Base-by-base conservation (phyloP, 2,888 invertebrate genomes). In the Catotricha subobsoleta region DNA sequence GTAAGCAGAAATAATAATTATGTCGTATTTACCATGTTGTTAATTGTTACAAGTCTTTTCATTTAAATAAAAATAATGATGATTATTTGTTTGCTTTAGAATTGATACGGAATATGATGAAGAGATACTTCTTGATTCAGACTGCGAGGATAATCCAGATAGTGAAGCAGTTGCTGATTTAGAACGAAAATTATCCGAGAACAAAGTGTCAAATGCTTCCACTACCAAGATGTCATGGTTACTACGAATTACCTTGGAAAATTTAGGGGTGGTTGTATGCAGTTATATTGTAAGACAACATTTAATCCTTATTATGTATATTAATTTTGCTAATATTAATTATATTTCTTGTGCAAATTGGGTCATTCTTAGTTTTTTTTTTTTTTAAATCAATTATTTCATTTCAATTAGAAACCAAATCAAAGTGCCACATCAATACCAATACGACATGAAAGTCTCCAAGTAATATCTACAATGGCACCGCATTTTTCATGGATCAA, bases 401-500 rank as follows among this genome's bases (percentile, higher is more conserved):
- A 3, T 43, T 30, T 37, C 7, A 16, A 61, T 15, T 57, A 67
- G 63, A 60, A 57, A 44, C 60, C 60, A 44, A 53, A 58, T 41
- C 56, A 59, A 2, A 60, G 68, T n/a, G 62, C 67, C 0, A 69
- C 76, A 13, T 78, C 84, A 15, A 71, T 87, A 36, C 71, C 81
- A 44, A 71, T 87, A 36, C 71, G 81, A 44, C 61, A 84, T 16
- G 84, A 86, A 59, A 80, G 83, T 12, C 65, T 87, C 0, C 82
- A 83, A 65, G 72, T 83, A 2, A 50, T 80, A 1, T 70, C 73
- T 1, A 71, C 72, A 0, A 67, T 77, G 52, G 67, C 72, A 43
- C 69, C 72, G 44, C 74, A 77, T 52, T 69, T 75, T 41, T 52
- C 68, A 31, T 58, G 76, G 25, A 61, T 74, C 46, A 65, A 65